These are phyloP conservation scores for Xenus cinereus DNA, from an alignment of 2,113 vertebrate genomes.

Conservation along the genomic window DNA sequence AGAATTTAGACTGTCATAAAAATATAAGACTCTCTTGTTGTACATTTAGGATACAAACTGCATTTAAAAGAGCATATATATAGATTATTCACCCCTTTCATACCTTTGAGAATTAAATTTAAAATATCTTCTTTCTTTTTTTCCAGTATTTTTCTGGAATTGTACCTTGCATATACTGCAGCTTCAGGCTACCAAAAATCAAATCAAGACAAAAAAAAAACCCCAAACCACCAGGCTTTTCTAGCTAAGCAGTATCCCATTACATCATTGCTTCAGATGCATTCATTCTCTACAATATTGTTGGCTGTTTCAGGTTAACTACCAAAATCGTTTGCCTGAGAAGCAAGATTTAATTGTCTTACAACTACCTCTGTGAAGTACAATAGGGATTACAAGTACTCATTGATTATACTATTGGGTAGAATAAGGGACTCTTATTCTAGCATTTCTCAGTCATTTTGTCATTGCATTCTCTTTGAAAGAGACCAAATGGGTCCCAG, in stretches of 20 bases:
- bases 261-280: conserved; percentile 80
- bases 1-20: conserved; percentile 26
- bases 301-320: conserved; percentile 82
- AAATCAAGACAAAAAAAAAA: neutral
- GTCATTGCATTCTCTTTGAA: conserved; percentile 88
- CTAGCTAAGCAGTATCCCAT: conserved; percentile 71
- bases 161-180: neutral
- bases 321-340: conserved; percentile 82
- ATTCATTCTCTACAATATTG: conserved; percentile 76
- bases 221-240: neutral
- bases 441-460: conserved; percentile 88
- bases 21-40: neutral
- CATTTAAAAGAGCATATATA: neutral
- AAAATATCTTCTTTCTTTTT: neutral
- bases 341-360: conserved; percentile 84
- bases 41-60: neutral
- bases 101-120: neutral
- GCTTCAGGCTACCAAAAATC: neutral
- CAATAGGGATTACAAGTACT: conserved; percentile 88
- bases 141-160: neutral
- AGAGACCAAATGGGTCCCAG: conserved; percentile 95
- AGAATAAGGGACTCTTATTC: conserved; percentile 83
- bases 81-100: neutral
- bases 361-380: conserved; percentile 84
- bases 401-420: conserved; percentile 88